A percentile compares a stretch with the other conserved stretches of the same genome.
phyloP scores from a whole-genome alignment of 2,797 vertebrate species.

The Eulemur rubriventer region DNA sequence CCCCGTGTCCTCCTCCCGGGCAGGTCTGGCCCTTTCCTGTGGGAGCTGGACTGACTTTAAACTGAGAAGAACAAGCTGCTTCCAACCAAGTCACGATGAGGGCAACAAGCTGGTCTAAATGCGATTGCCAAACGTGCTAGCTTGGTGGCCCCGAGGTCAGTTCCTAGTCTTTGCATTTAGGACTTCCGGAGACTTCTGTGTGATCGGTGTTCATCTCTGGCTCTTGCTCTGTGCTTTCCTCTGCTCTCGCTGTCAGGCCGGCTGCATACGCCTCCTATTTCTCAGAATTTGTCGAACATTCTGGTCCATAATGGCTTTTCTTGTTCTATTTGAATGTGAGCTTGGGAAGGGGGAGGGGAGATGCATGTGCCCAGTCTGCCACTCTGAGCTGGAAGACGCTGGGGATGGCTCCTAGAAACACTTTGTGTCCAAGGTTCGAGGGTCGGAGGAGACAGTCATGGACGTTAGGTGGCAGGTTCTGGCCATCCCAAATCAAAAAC shows the following conservation, averaged over 20 bases:
- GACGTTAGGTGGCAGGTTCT: not conserved
- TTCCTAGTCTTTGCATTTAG: not conserved
- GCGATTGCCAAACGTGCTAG: rapidly evolving
- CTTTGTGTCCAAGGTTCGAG: rapidly evolving
- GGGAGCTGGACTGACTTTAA: not conserved
- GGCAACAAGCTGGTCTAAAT: rapidly evolving
- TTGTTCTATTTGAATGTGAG: not conserved
- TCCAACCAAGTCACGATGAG: rapidly evolving
- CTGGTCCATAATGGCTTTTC: not conserved
- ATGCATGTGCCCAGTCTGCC: rapidly evolving
- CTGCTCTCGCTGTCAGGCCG: not conserved
- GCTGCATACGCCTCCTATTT: rapidly evolving
- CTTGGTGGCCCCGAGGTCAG: rapidly evolving
- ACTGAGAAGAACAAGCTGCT: not conserved
- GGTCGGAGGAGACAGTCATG: rapidly evolving
- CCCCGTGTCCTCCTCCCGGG: rapidly evolving
- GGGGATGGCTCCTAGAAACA: rapidly evolving
- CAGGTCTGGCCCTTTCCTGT: not conserved
- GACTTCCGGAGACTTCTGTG: too few relatives aligned
- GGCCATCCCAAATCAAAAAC: not conserved
- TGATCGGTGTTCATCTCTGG: rapidly evolving
- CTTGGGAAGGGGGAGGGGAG: rapidly evolving
- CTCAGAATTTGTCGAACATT: not conserved
- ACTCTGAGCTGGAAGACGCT: rapidly evolving
- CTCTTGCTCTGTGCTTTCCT: too few relatives aligned